These are phyloP conservation scores for Oryzias woworae DNA, from an alignment of 2,113 vertebrate species.

Conservation along the genomic window DNA sequence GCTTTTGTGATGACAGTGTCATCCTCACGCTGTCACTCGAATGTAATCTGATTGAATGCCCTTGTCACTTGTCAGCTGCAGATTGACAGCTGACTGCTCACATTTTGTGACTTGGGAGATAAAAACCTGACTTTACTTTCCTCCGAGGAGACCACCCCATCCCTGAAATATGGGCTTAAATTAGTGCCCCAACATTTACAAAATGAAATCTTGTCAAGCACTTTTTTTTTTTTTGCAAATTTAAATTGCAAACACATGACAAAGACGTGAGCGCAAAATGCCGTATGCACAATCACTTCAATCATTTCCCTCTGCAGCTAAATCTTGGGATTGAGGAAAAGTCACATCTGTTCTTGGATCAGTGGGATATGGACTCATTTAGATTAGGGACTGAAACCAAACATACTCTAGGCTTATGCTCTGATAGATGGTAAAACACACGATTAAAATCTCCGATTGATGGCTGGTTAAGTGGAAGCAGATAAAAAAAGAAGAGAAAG, in stretches of 20 bases:
- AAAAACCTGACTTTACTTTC: constrained; percentile 16
- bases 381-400: constrained; percentile 25
- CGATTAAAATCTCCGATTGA: constrained; percentile 61
- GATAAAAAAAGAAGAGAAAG: constrained; percentile 50
- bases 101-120: not conserved
- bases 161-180: constrained; percentile 11
- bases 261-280: constrained; percentile 9
- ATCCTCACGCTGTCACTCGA: not conserved
- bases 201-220: not conserved
- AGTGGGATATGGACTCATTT: constrained; percentile 60
- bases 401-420: constrained; percentile 5
- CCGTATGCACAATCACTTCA: constrained; percentile 9
- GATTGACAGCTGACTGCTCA: constrained; percentile 13
- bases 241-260: constrained; percentile 7
- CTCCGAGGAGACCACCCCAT: not conserved
- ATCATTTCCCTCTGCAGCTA: constrained; percentile 33
- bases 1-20: not conserved
- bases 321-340: constrained; percentile 62
- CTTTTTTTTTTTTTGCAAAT: constrained; percentile 3
- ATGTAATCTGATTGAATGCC: not conserved
- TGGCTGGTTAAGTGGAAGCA: constrained; percentile 24
- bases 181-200: constrained; percentile 7
- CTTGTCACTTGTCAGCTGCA: not conserved
- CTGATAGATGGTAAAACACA: constrained; percentile 42
- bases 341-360: constrained; percentile 37